Evolutionary conservation across 2,797 vertebrate species (phyloP), one percentile per base, ranked within the genome.

Genomic region (Malacoctenus gilli): DNA sequence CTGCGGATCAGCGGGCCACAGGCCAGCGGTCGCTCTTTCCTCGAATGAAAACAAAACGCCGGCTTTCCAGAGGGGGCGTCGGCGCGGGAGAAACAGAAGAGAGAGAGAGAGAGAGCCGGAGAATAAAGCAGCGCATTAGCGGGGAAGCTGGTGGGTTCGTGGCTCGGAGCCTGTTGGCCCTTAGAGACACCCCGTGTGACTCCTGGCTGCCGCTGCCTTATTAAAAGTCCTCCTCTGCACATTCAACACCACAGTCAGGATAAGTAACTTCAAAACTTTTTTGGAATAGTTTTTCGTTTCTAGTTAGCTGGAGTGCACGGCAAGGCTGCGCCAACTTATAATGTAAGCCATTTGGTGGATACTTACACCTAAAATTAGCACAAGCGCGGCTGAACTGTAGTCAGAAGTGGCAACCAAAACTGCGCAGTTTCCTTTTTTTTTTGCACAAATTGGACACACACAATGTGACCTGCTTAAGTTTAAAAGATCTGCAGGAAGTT

Each of bases 161-260:
- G 49, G 47, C 53, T 42, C 10, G n/a, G 47, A 51, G 42, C 39
- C 31, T 44, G 44, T 13, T 59, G 64, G 55, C 25, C 73, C 71
- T 59, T 14, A 25, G 77, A 73, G 70, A 79, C 51, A 8, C 16
- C 22, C 48, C 57, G 57, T 42, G 50, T 56, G 65, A 67, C 68
- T 77, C 41, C 60, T 44, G 63, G 55, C 57, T 54, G 41, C 37
- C 12, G 52, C 44, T 40, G 66, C 64, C 66, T 82, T 72, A 73
- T 74, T 81, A 73, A 72, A 77, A 80, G 51, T 57, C 48, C 53
- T 67, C 51, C 48, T 68, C 55, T 58, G 60, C 68, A 80, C 57
- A 77, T 67, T 74, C 57, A 79, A 66, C 46, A 63, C 37, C 36
- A 28, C 30, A 34, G 48, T 72, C 57, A 28, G 41, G 39, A 50